Percentiles rank a stretch among this genome's conserved stretches.
Evolutionary conservation across 2,113 vertebrate genomes (phyloP).

Genomic region (Phyllostomus hastatus): DNA sequence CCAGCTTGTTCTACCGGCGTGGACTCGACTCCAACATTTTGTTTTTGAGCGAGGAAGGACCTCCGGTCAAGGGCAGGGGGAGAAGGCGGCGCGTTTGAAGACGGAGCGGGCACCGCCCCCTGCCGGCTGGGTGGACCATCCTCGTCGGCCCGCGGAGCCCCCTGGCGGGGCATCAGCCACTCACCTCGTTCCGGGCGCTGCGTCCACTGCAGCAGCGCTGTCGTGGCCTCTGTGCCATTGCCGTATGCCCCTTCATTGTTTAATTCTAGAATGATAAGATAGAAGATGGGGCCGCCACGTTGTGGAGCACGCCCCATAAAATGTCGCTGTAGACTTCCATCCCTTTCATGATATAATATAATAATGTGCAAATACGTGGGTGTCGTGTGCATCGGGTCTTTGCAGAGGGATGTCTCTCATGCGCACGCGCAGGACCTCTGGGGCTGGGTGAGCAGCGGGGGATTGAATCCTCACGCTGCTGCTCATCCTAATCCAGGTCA

Average conservation of each 20-base stretch:
- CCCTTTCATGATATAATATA: not conserved
- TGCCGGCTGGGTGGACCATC: accelerated
- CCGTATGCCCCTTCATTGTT: not conserved
- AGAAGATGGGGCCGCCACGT: not conserved
- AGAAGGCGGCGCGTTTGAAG: not conserved
- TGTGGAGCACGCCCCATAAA: not conserved
- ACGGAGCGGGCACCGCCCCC: not conserved
- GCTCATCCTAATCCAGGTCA: accelerated
- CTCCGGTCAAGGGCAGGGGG: conserved; percentile 24
- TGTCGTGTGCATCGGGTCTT: not conserved
- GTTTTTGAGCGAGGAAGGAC: conserved; percentile 14
- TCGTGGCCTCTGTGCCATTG: not conserved
- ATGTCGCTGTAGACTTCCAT: not conserved
- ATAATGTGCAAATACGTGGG: not conserved
- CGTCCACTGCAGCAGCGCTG: not conserved
- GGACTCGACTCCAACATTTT: not conserved
- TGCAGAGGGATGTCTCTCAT: not conserved
- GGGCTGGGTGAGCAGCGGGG: accelerated
- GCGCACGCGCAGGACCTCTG: accelerated
- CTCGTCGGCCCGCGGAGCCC: not conserved
- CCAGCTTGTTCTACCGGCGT: not conserved
- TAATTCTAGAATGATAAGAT: not conserved
- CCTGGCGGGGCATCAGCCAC: accelerated
- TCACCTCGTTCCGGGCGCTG: not conserved
- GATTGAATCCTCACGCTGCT: accelerated